phyloP scores from a whole-genome alignment of 2,797 vertebrate genomes.

The Anolis apletophallus region DNA sequence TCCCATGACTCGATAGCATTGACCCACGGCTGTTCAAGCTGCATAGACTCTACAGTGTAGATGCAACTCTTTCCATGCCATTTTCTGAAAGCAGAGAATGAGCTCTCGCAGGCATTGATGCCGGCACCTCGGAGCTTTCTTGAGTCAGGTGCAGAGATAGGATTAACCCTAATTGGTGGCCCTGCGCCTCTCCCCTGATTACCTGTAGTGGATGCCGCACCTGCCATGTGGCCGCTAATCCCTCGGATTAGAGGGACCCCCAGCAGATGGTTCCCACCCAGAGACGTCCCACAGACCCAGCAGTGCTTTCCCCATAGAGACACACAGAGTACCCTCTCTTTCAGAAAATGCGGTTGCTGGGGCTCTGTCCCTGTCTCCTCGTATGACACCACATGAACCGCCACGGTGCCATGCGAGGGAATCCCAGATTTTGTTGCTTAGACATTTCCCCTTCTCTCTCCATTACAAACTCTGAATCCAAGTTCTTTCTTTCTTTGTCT shows the following conservation, averaged over 20 bases:
- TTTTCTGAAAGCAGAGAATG: too few relatives aligned
- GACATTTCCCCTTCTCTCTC: too few relatives aligned
- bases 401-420: too few relatives aligned
- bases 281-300: neutral
- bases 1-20: too few relatives aligned
- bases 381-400: too few relatives aligned
- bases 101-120: rapidly evolving
- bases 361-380: too few relatives aligned
- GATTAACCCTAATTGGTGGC: neutral
- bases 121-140: neutral
- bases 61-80: neutral
- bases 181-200: neutral
- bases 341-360: too few relatives aligned
- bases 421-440: too few relatives aligned
- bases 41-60: too few relatives aligned
- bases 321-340: rapidly evolving
- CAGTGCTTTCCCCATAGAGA: neutral
- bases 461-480: too few relatives aligned
- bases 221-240: constrained; percentile 50
- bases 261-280: constrained; percentile 44
- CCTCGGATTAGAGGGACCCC: constrained; percentile 41
- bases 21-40: too few relatives aligned
- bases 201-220: constrained; percentile 56
- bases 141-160: neutral
- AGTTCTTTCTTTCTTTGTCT: too few relatives aligned